Conservation (phyloP, 1,140 invertebrate species). For the Hypsibius dujardini region DNA sequence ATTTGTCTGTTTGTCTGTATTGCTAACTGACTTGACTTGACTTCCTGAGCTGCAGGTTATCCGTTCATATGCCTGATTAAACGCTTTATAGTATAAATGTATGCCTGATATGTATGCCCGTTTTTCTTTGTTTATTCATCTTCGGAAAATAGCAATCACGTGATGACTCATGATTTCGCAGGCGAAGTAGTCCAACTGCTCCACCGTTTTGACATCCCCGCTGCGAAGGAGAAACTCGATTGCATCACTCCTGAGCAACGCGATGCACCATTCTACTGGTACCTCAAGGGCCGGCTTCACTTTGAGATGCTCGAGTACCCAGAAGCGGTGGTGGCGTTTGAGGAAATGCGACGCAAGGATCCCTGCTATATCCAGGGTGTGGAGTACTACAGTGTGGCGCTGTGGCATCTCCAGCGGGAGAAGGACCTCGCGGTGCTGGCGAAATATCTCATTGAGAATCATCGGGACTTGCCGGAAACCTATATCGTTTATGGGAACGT, state of each 20-base stretch:
- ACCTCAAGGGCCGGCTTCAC: not conserved
- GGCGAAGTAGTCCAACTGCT: not conserved
- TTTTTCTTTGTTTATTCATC: too few species aligned
- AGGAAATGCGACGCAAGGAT: conserved; percentile 58
- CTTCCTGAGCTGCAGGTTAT: too few species aligned
- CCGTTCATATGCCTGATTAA: too few species aligned
- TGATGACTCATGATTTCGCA: not conserved
- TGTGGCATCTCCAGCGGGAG: conserved; percentile 91
- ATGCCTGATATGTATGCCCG: too few species aligned
- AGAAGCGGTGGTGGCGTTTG: conserved; percentile 30
- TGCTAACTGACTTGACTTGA: too few species aligned
- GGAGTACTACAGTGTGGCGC: conserved; percentile 85
- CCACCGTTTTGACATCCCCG: not conserved
- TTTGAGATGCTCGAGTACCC: not conserved
- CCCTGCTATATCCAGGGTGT: conserved; percentile 68
- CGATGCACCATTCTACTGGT: not conserved
- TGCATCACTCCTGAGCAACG: not conserved
- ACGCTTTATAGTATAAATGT: too few species aligned
- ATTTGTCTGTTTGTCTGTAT: too few species aligned
- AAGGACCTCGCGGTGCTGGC: conserved; percentile 70
- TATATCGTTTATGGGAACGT: conserved; percentile 14
- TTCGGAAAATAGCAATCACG: too few species aligned
- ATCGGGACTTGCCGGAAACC: conserved; percentile 34
- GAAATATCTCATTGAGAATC: conserved; percentile 45
- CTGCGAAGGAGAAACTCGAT: not conserved